phyloP scores from a whole-genome alignment of 2,797 vertebrate genomes.

The Syngnathus acus region DNA sequence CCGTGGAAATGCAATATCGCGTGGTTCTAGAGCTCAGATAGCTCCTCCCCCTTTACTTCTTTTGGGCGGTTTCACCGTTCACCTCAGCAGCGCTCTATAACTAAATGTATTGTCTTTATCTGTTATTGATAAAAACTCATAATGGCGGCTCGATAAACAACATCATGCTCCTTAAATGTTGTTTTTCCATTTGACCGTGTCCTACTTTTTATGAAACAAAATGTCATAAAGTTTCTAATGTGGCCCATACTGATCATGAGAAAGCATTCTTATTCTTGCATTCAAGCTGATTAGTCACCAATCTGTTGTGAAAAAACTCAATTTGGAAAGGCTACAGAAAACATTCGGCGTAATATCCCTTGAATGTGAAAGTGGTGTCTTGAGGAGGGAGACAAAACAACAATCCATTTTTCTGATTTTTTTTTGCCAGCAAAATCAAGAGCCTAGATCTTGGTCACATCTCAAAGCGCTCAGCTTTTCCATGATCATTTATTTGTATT shows the following conservation, averaged over 20 bases:
- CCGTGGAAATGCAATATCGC: too few species aligned
- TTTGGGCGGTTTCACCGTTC: too few species aligned
- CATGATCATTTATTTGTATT: conserved; percentile 12
- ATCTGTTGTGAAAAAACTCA: conserved; percentile 17
- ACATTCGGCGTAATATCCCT: background rate
- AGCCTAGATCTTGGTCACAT: background rate
- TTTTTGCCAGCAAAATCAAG: background rate
- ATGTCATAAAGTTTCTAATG: conserved; percentile 36
- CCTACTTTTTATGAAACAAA: too few species aligned
- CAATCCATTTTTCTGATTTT: background rate
- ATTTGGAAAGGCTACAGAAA: conserved; percentile 15
- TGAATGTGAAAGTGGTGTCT: background rate
- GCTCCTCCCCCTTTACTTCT: too few species aligned
- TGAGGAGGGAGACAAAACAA: background rate
- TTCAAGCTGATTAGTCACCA: conserved; percentile 68
- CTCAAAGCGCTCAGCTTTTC: background rate
- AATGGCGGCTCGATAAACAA: too few species aligned
- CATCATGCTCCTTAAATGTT: too few species aligned
- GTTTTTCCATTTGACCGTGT: too few species aligned
- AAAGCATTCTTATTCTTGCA: conserved; percentile 71
- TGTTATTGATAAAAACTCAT: too few species aligned
- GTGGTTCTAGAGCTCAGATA: too few species aligned
- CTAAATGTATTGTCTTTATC: too few species aligned
- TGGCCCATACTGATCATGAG: conserved; percentile 68
- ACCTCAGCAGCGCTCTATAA: conserved; percentile 2